Evolutionary conservation across 2,113 vertebrate species (phyloP).

Genomic region (Aspidoscelis tigris): DNA sequence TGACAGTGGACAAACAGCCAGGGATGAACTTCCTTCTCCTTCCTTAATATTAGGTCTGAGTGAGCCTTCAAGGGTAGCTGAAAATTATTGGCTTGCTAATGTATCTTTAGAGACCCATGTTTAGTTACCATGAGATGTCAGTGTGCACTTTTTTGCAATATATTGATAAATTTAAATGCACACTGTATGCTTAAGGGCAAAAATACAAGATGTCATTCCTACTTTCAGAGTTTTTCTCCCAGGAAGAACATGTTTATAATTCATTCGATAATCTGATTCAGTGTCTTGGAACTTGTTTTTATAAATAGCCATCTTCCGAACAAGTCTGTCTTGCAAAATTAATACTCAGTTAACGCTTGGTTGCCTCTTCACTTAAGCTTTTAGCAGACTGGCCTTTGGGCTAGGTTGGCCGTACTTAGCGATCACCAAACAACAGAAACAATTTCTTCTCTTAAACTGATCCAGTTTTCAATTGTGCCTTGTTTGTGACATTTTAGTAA

Average conservation of each 20-base stretch:
- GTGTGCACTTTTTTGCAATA: not conserved
- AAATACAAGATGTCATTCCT: not conserved
- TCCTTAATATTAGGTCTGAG: not conserved
- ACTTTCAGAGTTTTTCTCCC: not conserved
- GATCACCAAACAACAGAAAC: not conserved
- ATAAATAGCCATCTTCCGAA: not conserved
- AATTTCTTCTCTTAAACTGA: not conserved
- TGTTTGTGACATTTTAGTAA: not conserved
- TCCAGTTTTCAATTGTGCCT: not conserved
- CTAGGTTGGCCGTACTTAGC: not conserved
- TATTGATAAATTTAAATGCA: not conserved
- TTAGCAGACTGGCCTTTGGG: not conserved
- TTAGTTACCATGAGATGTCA: not conserved
- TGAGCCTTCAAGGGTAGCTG: not conserved
- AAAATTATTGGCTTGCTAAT: not conserved
- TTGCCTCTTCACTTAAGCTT: accelerated
- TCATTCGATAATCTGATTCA: not conserved
- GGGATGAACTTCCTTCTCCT: not conserved
- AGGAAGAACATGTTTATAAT: not conserved
- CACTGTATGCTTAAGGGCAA: not conserved
- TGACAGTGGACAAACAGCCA: too few species aligned
- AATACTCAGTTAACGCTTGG: not conserved
- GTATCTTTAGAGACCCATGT: not conserved
- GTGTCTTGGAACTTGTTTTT: not conserved
- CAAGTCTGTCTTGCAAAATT: not conserved